These are phyloP conservation scores for Patella pellucida DNA, from an alignment of 2,888 invertebrate species.

Conservation along the genomic window DNA sequence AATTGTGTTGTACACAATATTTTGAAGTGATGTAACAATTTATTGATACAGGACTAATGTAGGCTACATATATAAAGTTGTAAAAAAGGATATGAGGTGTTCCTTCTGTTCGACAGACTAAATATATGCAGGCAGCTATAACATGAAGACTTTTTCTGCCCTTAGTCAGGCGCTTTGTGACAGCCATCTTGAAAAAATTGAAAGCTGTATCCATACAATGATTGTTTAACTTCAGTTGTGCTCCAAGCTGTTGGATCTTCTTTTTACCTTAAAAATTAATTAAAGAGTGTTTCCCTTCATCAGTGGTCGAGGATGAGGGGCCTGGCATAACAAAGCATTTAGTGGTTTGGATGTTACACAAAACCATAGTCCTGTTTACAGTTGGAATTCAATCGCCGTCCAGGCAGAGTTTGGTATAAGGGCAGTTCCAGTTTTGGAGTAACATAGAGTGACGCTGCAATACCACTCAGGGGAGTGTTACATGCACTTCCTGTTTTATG, in stretches of 20 bases:
- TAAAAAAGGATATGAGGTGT: conserved; percentile 85
- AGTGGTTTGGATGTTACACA: too few species aligned
- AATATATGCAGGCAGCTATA: conserved; percentile 96
- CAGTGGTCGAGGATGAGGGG: too few species aligned
- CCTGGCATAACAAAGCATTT: too few species aligned
- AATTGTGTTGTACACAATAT: too few species aligned
- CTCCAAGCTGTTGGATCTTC: conserved; percentile 87
- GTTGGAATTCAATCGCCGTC: too few species aligned
- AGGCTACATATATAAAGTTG: not conserved
- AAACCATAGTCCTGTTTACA: too few species aligned
- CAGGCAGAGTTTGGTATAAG: too few species aligned
- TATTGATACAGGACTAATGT: not conserved
- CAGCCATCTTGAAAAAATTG: conserved; percentile 72
- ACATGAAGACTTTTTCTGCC: conserved; percentile 92
- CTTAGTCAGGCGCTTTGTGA: conserved; percentile 77
- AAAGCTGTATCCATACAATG: conserved; percentile 92
- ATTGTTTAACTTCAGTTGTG: conserved; percentile 87
- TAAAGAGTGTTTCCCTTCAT: not conserved
- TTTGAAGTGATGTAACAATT: not conserved
- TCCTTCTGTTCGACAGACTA: conserved; percentile 94
- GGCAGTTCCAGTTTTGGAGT: too few species aligned
- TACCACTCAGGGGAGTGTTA: too few species aligned
- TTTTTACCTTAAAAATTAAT: conserved; percentile 74
- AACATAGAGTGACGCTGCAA: too few species aligned
- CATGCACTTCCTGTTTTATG: too few species aligned